Evolutionary conservation across 2,113 vertebrate species (phyloP).

Genomic region (Spea multiplicata): DNA sequence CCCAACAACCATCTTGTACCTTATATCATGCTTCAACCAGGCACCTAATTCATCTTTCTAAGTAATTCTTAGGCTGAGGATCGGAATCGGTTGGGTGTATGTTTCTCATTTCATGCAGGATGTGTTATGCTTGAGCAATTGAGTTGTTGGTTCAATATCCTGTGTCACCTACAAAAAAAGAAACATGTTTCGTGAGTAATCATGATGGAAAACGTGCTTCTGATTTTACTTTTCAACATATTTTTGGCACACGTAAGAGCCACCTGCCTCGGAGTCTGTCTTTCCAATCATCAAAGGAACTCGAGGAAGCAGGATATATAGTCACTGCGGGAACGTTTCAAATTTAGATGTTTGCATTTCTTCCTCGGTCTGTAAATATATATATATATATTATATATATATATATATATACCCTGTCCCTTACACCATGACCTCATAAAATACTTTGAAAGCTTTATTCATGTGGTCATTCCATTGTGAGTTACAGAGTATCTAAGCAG

Average conservation of each 20-base stretch:
- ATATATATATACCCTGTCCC: background rate
- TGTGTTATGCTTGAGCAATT: background rate
- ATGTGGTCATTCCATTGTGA: too few relatives aligned
- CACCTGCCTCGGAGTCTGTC: background rate
- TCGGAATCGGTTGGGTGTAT: too few relatives aligned
- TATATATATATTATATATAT: background rate
- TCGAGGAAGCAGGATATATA: background rate
- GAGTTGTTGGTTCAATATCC: background rate
- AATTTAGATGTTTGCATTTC: background rate
- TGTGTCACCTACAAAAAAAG: slow-evolving; percentile 2
- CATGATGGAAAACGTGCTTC: slow-evolving; percentile 2
- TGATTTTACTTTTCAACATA: background rate
- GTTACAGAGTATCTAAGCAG: too few relatives aligned
- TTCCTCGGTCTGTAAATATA: background rate
- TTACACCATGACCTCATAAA: too few relatives aligned
- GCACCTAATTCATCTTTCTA: too few relatives aligned
- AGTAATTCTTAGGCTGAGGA: too few relatives aligned
- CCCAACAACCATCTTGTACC: too few relatives aligned
- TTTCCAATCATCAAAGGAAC: background rate
- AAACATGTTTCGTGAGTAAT: background rate
- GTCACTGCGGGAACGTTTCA: background rate
- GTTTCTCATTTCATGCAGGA: slow-evolving; percentile 17
- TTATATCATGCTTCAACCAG: too few relatives aligned
- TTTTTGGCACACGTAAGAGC: slow-evolving; percentile 3
- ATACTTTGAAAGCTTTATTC: too few relatives aligned